A percentile compares a stretch with the other conserved stretches of the same genome.
Conservation (phyloP, 1,140 invertebrate genomes). For the Saccostrea glomerata region DNA sequence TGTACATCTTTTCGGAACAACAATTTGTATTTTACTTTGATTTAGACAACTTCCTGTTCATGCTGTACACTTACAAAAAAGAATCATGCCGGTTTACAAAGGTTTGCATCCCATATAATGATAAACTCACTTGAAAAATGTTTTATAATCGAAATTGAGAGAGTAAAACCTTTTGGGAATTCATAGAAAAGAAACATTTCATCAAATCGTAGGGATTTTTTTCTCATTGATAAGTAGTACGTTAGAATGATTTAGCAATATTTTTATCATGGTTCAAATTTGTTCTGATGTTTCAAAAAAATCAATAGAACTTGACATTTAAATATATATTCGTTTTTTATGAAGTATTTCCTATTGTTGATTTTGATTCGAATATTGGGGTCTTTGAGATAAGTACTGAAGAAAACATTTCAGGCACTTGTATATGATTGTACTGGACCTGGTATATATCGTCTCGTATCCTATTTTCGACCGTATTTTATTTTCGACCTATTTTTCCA, state of each 20-base stretch:
- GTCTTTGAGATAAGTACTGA: too few relatives aligned
- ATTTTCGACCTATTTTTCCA: too few relatives aligned
- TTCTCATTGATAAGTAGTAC: neutral
- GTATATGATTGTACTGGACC: too few relatives aligned
- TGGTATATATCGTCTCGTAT: too few relatives aligned
- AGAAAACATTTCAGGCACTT: too few relatives aligned
- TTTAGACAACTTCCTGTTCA: conserved; percentile 16
- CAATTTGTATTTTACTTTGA: neutral
- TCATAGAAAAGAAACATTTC: neutral
- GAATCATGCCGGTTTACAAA: conserved; percentile 23
- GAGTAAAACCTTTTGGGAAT: neutral
- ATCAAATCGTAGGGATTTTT: neutral
- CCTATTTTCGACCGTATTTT: too few relatives aligned
- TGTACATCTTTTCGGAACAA: neutral
- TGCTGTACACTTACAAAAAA: conserved; percentile 12
- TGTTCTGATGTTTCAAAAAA: too few relatives aligned
- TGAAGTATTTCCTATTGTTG: too few relatives aligned
- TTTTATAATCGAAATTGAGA: neutral
- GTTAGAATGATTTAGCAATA: conserved; percentile 8
- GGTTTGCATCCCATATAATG: neutral
- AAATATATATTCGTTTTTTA: too few relatives aligned
- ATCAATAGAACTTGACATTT: too few relatives aligned
- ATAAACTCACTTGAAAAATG: neutral
- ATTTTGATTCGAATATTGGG: too few relatives aligned
- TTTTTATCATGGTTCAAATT: too few relatives aligned